Conservation (phyloP, 2,797 vertebrate genomes). For the Arnoldichthys spilopterus region DNA sequence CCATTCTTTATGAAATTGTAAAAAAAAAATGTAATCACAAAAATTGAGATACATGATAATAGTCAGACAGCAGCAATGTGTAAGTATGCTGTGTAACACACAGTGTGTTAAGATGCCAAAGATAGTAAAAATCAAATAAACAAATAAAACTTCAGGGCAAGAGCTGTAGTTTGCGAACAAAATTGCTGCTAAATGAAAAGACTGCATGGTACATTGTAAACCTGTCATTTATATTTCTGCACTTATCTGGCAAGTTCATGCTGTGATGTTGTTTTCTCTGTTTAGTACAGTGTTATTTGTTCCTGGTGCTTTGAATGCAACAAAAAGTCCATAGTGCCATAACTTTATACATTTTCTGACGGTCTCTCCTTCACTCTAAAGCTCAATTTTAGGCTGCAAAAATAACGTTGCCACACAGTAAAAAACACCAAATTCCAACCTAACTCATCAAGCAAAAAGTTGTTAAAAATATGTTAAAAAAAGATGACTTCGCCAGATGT, state of each 20-base stretch:
- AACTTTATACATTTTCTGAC: not conserved
- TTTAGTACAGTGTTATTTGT: not conserved
- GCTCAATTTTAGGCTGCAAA: not conserved
- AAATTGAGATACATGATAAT: no score
- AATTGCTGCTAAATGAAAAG: not conserved
- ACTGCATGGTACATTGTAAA: not conserved
- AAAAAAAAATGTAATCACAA: no score
- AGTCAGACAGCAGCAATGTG: no score
- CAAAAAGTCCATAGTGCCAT: constrained; percentile 13
- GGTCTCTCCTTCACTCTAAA: not conserved
- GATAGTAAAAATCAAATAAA: no score
- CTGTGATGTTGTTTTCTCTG: not conserved
- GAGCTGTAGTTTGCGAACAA: not conserved
- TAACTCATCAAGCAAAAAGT: not conserved
- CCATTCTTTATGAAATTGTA: no score
- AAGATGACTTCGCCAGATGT: no score
- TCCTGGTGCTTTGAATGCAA: constrained; percentile 21
- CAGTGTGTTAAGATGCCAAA: no score
- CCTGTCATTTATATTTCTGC: not conserved
- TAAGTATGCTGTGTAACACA: no score
- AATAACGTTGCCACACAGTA: not conserved
- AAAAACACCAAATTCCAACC: not conserved
- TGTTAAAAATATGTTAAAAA: no score
- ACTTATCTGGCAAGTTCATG: constrained; percentile 3
- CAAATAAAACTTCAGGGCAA: not conserved